Evolutionary conservation across 2,888 invertebrate genomes (phyloP), one percentile per base, ranked within the genome.

Genomic region (Teleiodes luculella): DNA sequence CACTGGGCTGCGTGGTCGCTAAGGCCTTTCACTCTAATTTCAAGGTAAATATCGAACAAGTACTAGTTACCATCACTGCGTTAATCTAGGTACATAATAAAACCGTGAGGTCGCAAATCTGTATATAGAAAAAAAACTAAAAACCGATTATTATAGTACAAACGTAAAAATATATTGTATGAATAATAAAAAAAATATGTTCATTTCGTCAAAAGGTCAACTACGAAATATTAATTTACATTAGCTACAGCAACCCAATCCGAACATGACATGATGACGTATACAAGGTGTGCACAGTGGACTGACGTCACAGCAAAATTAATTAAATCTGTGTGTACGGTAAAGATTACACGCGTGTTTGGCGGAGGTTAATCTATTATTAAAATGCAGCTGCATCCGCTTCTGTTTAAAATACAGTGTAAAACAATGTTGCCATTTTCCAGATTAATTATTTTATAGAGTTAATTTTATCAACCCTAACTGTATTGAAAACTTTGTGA

Each of bases 301-400:
- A 63, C 63, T 65, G 63, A 69, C 71, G 74, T 74, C 74, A 77
- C 76, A 71, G 63, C 64, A 65, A 69, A 77, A 81, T 82, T 82
- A 84, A 85, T 84, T 82, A 81, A 83, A 79, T 78, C 74, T 70
- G 70, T 78, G 78, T 82, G 72, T 83, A 78, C 78, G 73, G 68
- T 78, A 76, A 80, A 81, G 80, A 81, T 83, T 80, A 81, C 78
- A 78, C 65, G 69, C 66, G 52, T 77, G 79, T 79, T 78, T 82
- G 76, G 59, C 66, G 63, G 63, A 62, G 76, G 77, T 78, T 81
- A 79, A 83, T 82, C 72, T 77, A 80, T 83, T 80, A 83, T 80
- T 80, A 78, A 80, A 78, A 76, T 77, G 73, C 75, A 80, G 70
- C 72, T 77, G 76, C 73, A 80, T 68, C 59, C 66, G 65, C 67